Percentiles rank a stretch among this genome's conserved stretches.
phyloP scores from a whole-genome alignment of 1,140 invertebrate genomes.

The Zaprionus lachaisei region DNA sequence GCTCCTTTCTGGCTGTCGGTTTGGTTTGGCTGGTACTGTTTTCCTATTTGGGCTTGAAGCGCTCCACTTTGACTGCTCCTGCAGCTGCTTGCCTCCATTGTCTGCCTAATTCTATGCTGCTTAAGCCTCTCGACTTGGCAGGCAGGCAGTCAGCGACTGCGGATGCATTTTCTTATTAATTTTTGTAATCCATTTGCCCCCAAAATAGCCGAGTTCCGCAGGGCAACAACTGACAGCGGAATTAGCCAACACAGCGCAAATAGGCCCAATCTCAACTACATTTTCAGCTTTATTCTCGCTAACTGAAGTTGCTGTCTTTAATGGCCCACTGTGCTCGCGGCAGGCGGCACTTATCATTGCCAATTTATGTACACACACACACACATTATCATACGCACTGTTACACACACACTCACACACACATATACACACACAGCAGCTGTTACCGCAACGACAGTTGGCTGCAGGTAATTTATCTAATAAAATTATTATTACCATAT shows the following conservation, averaged over 20 bases:
- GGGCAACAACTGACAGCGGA: constrained; percentile 23
- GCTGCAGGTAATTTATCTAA: constrained; percentile 82
- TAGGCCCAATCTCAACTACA: background rate
- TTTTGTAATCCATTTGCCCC: constrained; percentile 53
- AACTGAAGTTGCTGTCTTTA: constrained; percentile 26
- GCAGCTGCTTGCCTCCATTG: constrained; percentile 49
- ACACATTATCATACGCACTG: constrained; percentile 2
- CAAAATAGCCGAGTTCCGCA: constrained; percentile 23
- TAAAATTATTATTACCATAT: constrained; percentile 83
- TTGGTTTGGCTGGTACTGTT: constrained; percentile 24
- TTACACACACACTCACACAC: background rate
- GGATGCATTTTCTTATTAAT: constrained; percentile 57
- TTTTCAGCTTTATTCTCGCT: background rate
- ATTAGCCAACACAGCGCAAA: background rate
- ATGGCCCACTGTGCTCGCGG: constrained; percentile 15
- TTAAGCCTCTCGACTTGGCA: constrained; percentile 41
- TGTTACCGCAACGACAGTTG: constrained; percentile 53
- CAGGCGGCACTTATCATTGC: constrained; percentile 14
- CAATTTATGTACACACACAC: constrained; percentile 18
- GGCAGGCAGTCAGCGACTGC: background rate
- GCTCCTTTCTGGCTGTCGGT: constrained; percentile 43
- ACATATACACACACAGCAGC: constrained; percentile 24
- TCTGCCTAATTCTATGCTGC: constrained; percentile 70
- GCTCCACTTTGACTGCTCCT: constrained; percentile 48
- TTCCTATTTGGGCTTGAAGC: constrained; percentile 67